phyloP scores from a whole-genome alignment of 2,888 invertebrate species.

The Cosmia trapezina region DNA sequence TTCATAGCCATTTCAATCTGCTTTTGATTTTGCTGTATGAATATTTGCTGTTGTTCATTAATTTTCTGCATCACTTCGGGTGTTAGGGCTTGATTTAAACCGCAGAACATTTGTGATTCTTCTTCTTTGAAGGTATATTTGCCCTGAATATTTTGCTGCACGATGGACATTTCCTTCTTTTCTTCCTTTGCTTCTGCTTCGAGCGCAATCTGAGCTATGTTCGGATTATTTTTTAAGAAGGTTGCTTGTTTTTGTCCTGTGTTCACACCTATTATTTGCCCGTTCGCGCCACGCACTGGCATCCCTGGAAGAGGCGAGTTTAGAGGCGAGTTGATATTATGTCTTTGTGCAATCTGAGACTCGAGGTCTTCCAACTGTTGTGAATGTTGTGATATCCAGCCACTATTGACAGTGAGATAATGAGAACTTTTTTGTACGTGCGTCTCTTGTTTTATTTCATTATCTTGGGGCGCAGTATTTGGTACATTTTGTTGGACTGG shows the following conservation, averaged over 20 bases:
- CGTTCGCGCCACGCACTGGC: conserved; percentile 90
- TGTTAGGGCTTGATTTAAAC: conserved; percentile 86
- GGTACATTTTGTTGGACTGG: conserved; percentile 74
- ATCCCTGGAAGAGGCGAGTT: conserved; percentile 77
- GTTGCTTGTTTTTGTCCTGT: conserved; percentile 80
- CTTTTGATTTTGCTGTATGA: conserved; percentile 89
- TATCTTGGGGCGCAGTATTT: conserved; percentile 73
- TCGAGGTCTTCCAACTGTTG: conserved; percentile 82
- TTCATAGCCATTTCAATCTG: conserved; percentile 90
- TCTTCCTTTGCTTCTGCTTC: conserved; percentile 80
- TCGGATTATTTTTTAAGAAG: conserved; percentile 74
- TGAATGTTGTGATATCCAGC: conserved; percentile 87
- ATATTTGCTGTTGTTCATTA: conserved; percentile 90
- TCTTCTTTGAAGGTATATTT: conserved; percentile 81
- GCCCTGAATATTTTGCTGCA: conserved; percentile 68
- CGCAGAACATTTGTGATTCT: conserved; percentile 86
- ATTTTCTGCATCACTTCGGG: conserved; percentile 90
- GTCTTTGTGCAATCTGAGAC: conserved; percentile 71
- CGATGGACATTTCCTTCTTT: conserved; percentile 74
- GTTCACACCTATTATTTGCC: conserved; percentile 91
- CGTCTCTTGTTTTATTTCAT: conserved; percentile 81
- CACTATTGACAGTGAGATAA: conserved; percentile 87
- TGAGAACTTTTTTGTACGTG: conserved; percentile 85
- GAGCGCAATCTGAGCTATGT: conserved; percentile 67
- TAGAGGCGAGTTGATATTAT: conserved; percentile 67